Conservation (phyloP, 2,888 invertebrate species). For the Drosophila anomalata region DNA sequence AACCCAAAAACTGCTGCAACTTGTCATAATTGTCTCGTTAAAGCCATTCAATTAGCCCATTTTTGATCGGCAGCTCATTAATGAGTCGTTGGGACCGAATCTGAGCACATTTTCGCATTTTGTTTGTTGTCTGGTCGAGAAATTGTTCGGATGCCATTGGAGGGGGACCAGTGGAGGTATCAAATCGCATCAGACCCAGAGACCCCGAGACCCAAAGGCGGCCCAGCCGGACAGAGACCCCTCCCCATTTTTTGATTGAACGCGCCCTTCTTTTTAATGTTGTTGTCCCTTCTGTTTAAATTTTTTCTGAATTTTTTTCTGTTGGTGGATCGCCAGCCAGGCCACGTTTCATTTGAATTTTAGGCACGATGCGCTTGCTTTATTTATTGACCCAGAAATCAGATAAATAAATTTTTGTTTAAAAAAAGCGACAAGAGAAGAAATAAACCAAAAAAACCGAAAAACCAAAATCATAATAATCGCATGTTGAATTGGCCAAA, state of each 20-base stretch:
- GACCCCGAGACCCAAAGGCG: too few relatives aligned
- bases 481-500: slow-evolving; percentile 48
- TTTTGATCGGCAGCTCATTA: slow-evolving; percentile 54
- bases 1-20: neutral
- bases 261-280: slow-evolving; percentile 55
- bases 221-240: too few relatives aligned
- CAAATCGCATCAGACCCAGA: neutral
- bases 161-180: neutral
- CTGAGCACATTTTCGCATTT: slow-evolving; percentile 49
- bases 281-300: slow-evolving; percentile 34
- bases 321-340: slow-evolving; percentile 34
- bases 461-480: slow-evolving; percentile 69
- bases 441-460: slow-evolving; percentile 25
- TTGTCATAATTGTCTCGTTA: slow-evolving; percentile 10
- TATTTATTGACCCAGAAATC: slow-evolving; percentile 76
- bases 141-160: slow-evolving; percentile 69
- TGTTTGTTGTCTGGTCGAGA: slow-evolving; percentile 71
- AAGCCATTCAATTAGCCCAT: slow-evolving; percentile 18
- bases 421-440: slow-evolving; percentile 39
- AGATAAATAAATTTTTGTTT: slow-evolving; percentile 71
- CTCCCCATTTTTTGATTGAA: slow-evolving; percentile 31
- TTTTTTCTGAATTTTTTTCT: neutral
- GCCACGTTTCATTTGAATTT: slow-evolving; percentile 73
- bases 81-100: slow-evolving; percentile 46
- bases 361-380: slow-evolving; percentile 62